A percentile compares a stretch with the other conserved stretches of the same genome.
Evolutionary conservation across 2,797 vertebrate species (phyloP).

Genomic region (Lithobates sylvaticus): DNA sequence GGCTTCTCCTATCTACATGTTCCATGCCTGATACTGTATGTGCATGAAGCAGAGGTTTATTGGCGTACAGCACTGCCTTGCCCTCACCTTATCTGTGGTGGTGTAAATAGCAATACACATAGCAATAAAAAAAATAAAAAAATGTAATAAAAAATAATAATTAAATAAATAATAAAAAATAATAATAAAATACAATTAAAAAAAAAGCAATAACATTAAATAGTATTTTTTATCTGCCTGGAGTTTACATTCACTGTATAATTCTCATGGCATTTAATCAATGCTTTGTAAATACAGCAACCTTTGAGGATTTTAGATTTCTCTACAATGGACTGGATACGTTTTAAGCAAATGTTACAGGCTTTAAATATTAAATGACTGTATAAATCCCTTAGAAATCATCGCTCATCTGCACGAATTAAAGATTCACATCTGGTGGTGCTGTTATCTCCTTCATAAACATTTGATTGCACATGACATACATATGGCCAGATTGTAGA

Average conservation of each 20-base stretch:
- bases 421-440: slow-evolving; percentile 46
- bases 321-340: slow-evolving; percentile 38
- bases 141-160: no score
- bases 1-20: no score
- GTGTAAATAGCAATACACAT: neutral
- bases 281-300: slow-evolving; percentile 29
- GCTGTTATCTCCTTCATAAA: slow-evolving; percentile 49
- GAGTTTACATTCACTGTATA: neutral
- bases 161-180: no score
- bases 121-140: no score
- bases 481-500: slow-evolving; percentile 20
- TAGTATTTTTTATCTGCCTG: neutral
- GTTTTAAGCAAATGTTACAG: slow-evolving; percentile 43
- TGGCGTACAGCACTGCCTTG: neutral
- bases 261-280: neutral
- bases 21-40: no score
- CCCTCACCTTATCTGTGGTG: no score
- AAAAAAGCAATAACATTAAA: no score
- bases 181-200: no score
- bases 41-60: neutral
- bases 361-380: slow-evolving; percentile 54
- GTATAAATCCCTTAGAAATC: slow-evolving; percentile 40
- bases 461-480: slow-evolving; percentile 37
- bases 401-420: slow-evolving; percentile 49
- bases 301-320: slow-evolving; percentile 33